phyloP scores from a whole-genome alignment of 37 sponge, comb jelly and placozoan genomes.

The Agelas oroides region DNA sequence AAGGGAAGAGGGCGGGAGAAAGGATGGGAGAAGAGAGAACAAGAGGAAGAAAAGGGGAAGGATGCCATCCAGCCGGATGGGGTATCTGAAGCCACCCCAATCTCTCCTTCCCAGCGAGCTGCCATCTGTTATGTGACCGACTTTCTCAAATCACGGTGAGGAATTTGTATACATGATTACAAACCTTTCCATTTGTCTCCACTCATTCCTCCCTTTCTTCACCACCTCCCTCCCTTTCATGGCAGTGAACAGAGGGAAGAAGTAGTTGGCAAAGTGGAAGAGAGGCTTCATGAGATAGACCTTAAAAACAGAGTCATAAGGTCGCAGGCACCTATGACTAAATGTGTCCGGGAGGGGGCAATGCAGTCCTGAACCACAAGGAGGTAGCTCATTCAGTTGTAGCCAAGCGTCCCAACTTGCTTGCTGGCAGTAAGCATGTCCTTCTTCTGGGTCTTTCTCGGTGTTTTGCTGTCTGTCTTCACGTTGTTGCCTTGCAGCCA shows the following conservation, averaged over 20 bases:
- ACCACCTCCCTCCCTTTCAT: no score
- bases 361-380: slow-evolving; percentile 7
- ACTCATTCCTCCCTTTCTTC: no score
- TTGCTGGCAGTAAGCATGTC: background rate
- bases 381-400: background rate
- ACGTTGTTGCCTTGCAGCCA: background rate
- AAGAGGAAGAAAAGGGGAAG: background rate
- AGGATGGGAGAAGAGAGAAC: background rate
- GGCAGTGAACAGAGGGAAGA: slow-evolving; percentile 27
- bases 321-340: background rate
- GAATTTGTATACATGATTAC: no score
- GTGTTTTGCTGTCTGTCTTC: background rate
- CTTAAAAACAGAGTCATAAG: background rate
- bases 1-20: no score
- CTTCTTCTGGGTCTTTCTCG: background rate
- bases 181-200: background rate
- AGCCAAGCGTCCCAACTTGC: background rate
- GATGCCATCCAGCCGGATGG: no score
- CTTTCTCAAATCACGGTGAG: background rate
- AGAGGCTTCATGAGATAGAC: background rate
- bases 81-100: slow-evolving; percentile 8
- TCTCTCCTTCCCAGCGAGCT: slow-evolving; percentile 21
- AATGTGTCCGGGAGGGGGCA: slow-evolving; percentile 17
- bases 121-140: slow-evolving; percentile 9
- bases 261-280: slow-evolving; percentile 46